Evolutionary conservation across 2,888 invertebrate species (phyloP).

Genomic region (Drosophila percnosoma): DNA sequence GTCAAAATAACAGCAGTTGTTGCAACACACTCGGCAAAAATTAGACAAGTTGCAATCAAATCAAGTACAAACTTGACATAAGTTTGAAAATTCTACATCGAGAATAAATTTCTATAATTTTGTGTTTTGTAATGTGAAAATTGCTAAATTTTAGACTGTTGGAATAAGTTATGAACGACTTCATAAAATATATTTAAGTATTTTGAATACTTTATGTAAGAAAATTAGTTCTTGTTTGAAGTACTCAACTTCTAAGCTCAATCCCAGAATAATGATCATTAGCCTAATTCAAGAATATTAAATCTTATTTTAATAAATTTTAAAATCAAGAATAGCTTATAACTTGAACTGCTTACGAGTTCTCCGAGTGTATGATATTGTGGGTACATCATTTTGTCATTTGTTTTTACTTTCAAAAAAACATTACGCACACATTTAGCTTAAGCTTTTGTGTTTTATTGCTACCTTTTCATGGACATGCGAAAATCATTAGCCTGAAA

Average conservation of each 20-base stretch:
- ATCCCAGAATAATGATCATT: neutral
- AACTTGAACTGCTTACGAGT: no score
- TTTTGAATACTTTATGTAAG: neutral
- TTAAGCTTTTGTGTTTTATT: conserved; percentile 48
- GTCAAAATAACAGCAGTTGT: conserved; percentile 54
- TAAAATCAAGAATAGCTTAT: neutral
- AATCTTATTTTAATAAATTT: neutral
- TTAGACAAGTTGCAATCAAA: neutral
- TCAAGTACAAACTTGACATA: no score
- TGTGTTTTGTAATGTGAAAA: neutral
- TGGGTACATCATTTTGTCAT: conserved; percentile 49
- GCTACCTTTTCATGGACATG: conserved; percentile 63
- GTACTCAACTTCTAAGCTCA: neutral
- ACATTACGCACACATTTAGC: conserved; percentile 19
- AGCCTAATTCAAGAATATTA: neutral
- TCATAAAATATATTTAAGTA: neutral
- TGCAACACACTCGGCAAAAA: conserved; percentile 1
- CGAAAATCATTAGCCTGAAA: conserved; percentile 68
- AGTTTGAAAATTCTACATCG: neutral
- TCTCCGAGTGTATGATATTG: conserved; percentile 1
- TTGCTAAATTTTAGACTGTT: neutral
- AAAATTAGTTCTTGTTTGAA: no score
- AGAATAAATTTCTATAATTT: neutral
- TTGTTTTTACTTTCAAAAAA: conserved; percentile 72
- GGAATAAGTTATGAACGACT: neutral